Evolutionary conservation across 2,113 vertebrate genomes (phyloP).

Genomic region (Fregata magnificens): DNA sequence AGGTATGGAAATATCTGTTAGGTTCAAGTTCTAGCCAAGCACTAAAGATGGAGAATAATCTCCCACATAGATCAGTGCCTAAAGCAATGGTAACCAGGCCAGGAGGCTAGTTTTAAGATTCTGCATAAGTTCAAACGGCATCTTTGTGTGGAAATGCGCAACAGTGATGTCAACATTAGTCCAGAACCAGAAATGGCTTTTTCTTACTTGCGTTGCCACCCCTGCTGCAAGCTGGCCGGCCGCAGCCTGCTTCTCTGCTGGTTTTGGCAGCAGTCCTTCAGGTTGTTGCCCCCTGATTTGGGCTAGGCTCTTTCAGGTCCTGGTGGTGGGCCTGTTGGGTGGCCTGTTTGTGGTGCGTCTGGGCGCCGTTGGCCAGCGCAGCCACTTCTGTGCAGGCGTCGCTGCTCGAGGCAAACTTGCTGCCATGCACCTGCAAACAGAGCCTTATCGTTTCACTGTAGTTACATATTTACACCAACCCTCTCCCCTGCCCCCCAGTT

Average conservation of each 20-base stretch:
- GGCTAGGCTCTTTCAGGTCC: neutral
- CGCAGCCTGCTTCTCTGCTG: neutral
- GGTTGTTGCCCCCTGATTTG: neutral
- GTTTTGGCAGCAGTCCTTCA: neutral
- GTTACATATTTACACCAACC: neutral
- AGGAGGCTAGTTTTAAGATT: neutral
- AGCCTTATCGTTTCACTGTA: neutral
- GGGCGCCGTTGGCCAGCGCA: rapidly evolving
- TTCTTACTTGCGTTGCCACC: neutral
- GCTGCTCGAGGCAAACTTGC: neutral
- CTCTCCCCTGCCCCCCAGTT: neutral
- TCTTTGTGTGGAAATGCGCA: neutral
- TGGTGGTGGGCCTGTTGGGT: neutral
- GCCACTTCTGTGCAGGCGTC: neutral
- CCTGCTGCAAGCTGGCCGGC: neutral
- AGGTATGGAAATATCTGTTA: neutral
- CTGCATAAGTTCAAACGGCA: neutral
- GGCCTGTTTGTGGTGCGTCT: neutral
- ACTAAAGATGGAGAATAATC: neutral
- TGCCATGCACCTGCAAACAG: neutral
- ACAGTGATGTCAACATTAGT: neutral
- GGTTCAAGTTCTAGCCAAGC: neutral
- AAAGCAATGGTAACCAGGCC: neutral
- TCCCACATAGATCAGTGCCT: neutral
- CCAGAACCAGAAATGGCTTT: neutral